Base-by-base conservation (phyloP, 2,113 vertebrate species). In the Passer domesticus region DNA sequence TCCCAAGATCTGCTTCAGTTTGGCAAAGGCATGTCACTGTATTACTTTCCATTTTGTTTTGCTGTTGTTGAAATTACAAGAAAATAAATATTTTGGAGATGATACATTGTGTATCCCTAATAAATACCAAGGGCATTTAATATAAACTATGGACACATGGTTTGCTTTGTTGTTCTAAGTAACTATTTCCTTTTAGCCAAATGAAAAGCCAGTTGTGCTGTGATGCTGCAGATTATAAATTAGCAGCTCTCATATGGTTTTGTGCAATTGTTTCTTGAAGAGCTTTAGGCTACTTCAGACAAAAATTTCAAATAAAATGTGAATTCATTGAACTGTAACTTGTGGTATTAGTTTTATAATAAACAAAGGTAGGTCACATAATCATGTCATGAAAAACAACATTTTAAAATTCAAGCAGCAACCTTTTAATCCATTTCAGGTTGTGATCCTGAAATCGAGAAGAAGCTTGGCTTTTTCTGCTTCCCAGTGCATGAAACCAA, bases 321-420 rank as follows among this genome's bases (percentile, higher is more conserved):
- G 97, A 98, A 98, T 96, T 91, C 98, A 96, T 81, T 98, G 98
- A 98, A 97, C 97, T 98, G 99, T 98, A 97, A 98, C 98, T 87
- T 85, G 87, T 89, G 56, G 97, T 97, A 98, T 97, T 97, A 97
- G 96, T 97, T 97, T 97, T 98, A 98, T 98, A 97, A 98, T 98
- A 98, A 98, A 98, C 98, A 98, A 97, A 98, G 98, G 97, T 91
- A 97, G 98, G 98, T 98, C 95, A 96, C 97, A 97, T 97, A 83
- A 97, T 96, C 84, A 70, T 41, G 82, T 96, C 87, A 67, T 76
- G 96, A 73, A 94, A 96, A 95, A 58, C 52, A 91, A 25, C 73
- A 9, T 76, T 88, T 78, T 91, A 84, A 76, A 88, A 95, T 72
- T 77, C 72, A 80, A 79, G 60, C 18, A 80, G 72, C 50, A 93